Evolutionary conservation across 2,888 invertebrate genomes (phyloP).

Genomic region (Pyrrhosoma nymphula): DNA sequence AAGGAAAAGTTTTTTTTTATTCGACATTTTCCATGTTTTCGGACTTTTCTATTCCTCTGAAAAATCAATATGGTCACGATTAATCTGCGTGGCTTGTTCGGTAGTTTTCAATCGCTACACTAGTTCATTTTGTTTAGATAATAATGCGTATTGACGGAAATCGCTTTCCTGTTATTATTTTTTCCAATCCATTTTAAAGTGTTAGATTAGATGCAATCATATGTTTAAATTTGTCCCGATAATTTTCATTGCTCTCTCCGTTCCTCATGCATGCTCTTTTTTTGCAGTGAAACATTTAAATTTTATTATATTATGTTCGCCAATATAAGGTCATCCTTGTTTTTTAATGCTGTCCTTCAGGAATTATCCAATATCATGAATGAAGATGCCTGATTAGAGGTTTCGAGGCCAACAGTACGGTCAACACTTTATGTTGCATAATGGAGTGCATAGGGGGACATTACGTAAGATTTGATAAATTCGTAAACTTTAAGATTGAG

Average conservation of each 20-base stretch:
- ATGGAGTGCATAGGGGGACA: not conserved
- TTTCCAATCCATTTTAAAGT: too few relatives aligned
- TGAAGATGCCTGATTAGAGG: not conserved
- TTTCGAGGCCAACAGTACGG: not conserved
- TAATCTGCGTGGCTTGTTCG: too few relatives aligned
- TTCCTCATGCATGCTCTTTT: not conserved
- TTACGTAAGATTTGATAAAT: conserved; percentile 37
- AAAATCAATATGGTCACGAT: too few relatives aligned
- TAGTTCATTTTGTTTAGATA: too few relatives aligned
- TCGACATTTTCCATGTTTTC: too few relatives aligned
- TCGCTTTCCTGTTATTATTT: too few relatives aligned
- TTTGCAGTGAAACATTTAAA: not conserved
- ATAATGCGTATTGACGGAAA: too few relatives aligned
- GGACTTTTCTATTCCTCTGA: too few relatives aligned
- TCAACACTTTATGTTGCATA: not conserved
- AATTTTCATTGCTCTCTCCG: not conserved
- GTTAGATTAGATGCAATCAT: too few relatives aligned
- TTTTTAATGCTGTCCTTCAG: not conserved
- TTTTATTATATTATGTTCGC: not conserved
- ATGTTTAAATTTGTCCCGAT: not conserved
- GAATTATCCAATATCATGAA: not conserved
- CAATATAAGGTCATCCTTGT: not conserved
- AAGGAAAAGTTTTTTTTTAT: too few relatives aligned
- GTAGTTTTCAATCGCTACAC: too few relatives aligned
- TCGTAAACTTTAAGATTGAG: not conserved